Evolutionary conservation across 2,888 invertebrate species (phyloP).

Genomic region (Drosophila planitibia): DNA sequence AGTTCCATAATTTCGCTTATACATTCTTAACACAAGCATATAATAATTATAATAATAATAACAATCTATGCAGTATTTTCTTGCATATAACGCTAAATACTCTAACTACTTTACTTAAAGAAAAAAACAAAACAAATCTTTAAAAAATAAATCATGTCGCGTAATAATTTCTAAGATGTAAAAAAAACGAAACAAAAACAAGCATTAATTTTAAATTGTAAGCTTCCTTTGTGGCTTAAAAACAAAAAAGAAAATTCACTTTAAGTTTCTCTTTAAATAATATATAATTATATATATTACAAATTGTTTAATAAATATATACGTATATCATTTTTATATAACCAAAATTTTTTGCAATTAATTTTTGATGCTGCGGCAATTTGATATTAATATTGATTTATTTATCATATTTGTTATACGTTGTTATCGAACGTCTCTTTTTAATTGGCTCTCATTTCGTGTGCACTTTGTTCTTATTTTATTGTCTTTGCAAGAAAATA

Average conservation of each 20-base stretch:
- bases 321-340: conserved; percentile 76
- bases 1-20: conserved; percentile 57
- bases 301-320: conserved; percentile 75
- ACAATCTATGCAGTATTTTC: conserved; percentile 74
- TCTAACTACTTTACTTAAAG: conserved; percentile 41
- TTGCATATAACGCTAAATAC: conserved; percentile 68
- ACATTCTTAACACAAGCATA: conserved; percentile 41
- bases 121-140: conserved; percentile 12
- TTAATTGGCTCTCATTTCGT: conserved; percentile 40
- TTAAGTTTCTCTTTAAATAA: conserved; percentile 74
- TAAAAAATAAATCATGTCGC: conserved; percentile 34
- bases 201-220: conserved; percentile 44
- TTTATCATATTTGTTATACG: conserved; percentile 14
- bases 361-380: conserved; percentile 37
- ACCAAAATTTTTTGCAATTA: conserved; percentile 58
- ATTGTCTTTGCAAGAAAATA: conserved; percentile 73
- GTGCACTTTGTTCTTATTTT: conserved; percentile 33
- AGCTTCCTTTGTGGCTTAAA: conserved; percentile 56
- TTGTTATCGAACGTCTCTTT: conserved; percentile 15
- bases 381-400: conserved; percentile 34
- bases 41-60: conserved; percentile 4
- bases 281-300: conserved; percentile 67
- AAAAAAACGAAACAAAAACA: conserved; percentile 28
- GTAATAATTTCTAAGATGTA: conserved; percentile 54
- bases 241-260: conserved; percentile 35